Percentiles rank a stretch among this genome's conserved stretches.
Evolutionary conservation across 2,888 invertebrate genomes (phyloP).

Genomic region (Lumbricus terrestris): DNA sequence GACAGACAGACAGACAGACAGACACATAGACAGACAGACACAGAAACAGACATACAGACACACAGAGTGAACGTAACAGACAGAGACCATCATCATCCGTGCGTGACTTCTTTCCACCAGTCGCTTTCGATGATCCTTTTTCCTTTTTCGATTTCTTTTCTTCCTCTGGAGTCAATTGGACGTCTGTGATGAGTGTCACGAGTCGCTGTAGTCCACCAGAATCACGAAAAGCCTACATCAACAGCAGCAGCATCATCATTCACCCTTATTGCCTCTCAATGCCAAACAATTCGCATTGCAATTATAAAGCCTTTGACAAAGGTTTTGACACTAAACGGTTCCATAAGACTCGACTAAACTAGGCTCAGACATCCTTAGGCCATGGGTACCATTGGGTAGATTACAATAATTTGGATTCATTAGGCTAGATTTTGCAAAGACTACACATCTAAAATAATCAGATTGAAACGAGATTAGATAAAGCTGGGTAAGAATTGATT

Average conservation of each 20-base stretch:
- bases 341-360: background rate
- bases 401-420: background rate
- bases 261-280: background rate
- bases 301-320: background rate
- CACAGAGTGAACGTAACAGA: background rate
- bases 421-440: background rate
- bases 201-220: constrained; percentile 54
- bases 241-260: background rate
- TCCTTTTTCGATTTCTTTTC: constrained; percentile 34
- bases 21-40: no score
- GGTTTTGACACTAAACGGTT: background rate
- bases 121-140: constrained; percentile 42
- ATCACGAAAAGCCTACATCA: constrained; percentile 53
- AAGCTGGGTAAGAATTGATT: background rate
- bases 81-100: background rate
- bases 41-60: constrained; percentile 11
- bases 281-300: background rate
- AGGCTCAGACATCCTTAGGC: background rate
- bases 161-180: constrained; percentile 55
- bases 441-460: background rate
- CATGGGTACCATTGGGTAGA: background rate
- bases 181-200: constrained; percentile 57
- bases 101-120: constrained; percentile 39
- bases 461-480: background rate
- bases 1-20: background rate